These are phyloP conservation scores for Antheraea pernyi DNA, from an alignment of 1,140 invertebrate genomes.

Conservation along the genomic window DNA sequence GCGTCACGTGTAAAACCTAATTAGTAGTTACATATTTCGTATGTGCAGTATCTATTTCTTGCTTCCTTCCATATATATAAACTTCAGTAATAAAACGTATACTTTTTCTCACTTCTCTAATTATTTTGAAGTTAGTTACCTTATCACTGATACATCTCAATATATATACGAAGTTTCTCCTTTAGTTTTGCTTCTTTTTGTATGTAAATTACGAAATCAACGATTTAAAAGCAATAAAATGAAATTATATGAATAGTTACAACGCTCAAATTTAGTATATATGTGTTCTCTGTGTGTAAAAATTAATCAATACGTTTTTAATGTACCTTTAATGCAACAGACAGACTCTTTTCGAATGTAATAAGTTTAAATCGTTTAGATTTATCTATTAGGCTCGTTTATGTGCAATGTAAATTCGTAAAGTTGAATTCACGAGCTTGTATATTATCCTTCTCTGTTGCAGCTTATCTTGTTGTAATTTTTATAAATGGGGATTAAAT, in stretches of 20 bases:
- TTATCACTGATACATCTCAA: conserved; percentile 27
- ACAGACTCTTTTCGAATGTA: background rate
- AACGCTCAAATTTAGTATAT: conserved; percentile 67
- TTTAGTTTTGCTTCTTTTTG: conserved; percentile 18
- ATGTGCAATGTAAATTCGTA: background rate
- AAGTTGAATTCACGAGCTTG: background rate
- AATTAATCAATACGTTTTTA: conserved; percentile 19
- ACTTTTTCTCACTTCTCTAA: conserved; percentile 27
- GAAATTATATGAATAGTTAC: conserved; percentile 38
- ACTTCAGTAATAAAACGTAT: conserved; percentile 62
- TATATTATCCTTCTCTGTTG: background rate
- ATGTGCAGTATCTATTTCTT: background rate
- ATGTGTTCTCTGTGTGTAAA: conserved; percentile 42
- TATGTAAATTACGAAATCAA: conserved; percentile 31
- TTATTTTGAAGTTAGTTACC: conserved; percentile 30
- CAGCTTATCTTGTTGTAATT: conserved; percentile 19
- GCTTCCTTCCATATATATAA: conserved; percentile 38
- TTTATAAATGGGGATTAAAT: conserved; percentile 46
- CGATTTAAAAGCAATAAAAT: conserved; percentile 62
- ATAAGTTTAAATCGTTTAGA: background rate
- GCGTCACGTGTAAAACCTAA: background rate
- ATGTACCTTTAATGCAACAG: background rate
- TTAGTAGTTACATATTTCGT: background rate
- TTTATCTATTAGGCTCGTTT: background rate
- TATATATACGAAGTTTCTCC: conserved; percentile 25